Percentiles rank a stretch among this genome's conserved stretches.
Conservation (phyloP, 2,113 vertebrate genomes). For the Amphiprion percula region DNA sequence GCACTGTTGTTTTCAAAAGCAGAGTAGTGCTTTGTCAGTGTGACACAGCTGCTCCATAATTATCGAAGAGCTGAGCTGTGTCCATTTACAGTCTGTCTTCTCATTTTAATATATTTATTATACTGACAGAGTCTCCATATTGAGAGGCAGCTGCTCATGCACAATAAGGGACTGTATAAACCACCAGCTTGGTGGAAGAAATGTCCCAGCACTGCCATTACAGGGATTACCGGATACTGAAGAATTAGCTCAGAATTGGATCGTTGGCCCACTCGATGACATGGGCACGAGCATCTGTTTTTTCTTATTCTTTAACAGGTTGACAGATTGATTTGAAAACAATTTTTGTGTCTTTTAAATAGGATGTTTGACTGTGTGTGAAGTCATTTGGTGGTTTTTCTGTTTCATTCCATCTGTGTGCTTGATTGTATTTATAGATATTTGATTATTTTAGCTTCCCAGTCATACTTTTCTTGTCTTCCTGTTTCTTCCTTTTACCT, state of each 20-base stretch:
- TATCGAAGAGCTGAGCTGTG: conserved; percentile 60
- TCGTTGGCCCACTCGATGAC: conserved; percentile 20
- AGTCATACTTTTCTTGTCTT: conserved; percentile 11
- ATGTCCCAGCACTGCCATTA: conserved; percentile 43
- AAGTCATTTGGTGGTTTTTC: background rate
- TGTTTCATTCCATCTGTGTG: background rate
- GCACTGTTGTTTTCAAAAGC: conserved; percentile 48
- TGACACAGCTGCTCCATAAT: conserved; percentile 63
- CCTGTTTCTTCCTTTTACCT: conserved; percentile 31
- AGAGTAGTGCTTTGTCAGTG: conserved; percentile 48
- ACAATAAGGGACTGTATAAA: conserved; percentile 37
- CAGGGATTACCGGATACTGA: conserved; percentile 44
- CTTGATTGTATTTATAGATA: conserved; percentile 3
- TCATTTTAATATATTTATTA: conserved; percentile 60
- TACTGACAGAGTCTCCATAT: conserved; percentile 49
- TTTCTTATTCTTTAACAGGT: conserved; percentile 21
- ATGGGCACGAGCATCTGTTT: conserved; percentile 25
- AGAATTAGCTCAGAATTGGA: conserved; percentile 26
- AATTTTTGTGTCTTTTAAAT: background rate
- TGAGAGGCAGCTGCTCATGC: conserved; percentile 69
- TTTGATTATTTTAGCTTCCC: conserved; percentile 13
- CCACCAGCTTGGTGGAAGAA: conserved; percentile 26
- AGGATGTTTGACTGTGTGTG: background rate
- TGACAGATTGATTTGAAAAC: conserved; percentile 23
- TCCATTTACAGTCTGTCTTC: conserved; percentile 66